Conservation (phyloP, 2,113 vertebrate genomes). For the Ptilorrhoa leucosticta region DNA sequence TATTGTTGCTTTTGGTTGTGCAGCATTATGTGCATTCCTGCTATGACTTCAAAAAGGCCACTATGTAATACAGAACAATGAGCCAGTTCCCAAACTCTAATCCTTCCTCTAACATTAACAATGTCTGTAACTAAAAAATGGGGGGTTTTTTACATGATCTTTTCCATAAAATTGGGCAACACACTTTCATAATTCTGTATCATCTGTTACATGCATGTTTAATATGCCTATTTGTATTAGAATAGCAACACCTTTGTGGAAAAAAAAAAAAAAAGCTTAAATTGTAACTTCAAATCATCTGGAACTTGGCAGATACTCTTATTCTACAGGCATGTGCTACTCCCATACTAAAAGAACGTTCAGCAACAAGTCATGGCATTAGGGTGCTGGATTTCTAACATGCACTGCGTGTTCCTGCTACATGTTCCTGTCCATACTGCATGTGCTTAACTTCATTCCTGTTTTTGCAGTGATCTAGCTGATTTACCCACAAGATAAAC, state of each 20-base stretch:
- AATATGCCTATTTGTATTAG: not conserved
- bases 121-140: not conserved
- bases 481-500: not conserved
- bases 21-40: accelerated
- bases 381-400: not conserved
- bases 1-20: not conserved
- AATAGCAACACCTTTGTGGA: not conserved
- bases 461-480: not conserved
- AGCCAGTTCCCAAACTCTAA: not conserved
- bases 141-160: accelerated
- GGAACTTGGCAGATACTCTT: not conserved
- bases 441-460: not conserved
- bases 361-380: not conserved
- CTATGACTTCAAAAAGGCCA: not conserved
- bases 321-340: accelerated
- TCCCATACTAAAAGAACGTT: not conserved
- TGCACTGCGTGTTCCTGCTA: not conserved
- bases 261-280: not conserved
- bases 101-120: not conserved
- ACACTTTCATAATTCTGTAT: not conserved
- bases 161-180: not conserved
- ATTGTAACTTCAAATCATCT: not conserved
- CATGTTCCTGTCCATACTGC: not conserved
- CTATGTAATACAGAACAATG: accelerated
- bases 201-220: not conserved